A percentile compares a stretch with the other conserved stretches of the same genome.
Evolutionary conservation across 2,113 vertebrate genomes (phyloP).

Genomic region (Antechinus stuartii): DNA sequence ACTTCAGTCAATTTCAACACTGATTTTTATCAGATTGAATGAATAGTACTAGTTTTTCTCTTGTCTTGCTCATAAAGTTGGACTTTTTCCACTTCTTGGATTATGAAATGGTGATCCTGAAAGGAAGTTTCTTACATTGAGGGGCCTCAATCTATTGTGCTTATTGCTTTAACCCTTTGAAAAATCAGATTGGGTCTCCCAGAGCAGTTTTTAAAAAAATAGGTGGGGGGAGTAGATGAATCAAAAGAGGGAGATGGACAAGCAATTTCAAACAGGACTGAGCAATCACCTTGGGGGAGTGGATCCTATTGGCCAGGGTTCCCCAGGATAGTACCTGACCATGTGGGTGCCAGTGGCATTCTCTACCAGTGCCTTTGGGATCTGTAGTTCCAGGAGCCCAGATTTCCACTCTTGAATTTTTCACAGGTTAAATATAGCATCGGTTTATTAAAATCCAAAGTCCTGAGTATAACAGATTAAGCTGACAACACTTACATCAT

Average conservation of each 20-base stretch:
- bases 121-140: not conserved
- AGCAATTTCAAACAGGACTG: not conserved
- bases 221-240: not conserved
- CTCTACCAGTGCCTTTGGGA: conserved; percentile 49
- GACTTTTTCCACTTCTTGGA: not conserved
- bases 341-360: conserved; percentile 12
- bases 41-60: not conserved
- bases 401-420: conserved; percentile 82
- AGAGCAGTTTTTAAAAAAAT: not conserved
- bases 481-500: conserved; percentile 84
- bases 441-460: conserved; percentile 82
- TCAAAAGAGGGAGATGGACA: not conserved
- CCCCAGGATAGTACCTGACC: conserved; percentile 24
- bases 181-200: not conserved
- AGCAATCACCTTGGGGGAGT: not conserved
- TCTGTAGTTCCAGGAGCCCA: conserved; percentile 78
- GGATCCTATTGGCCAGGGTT: not conserved
- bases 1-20: not conserved
- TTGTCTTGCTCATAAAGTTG: rapidly evolving
- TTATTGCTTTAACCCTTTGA: not conserved
- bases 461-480: conserved; percentile 84
- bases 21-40: not conserved
- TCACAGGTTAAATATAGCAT: conserved; percentile 83
- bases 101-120: not conserved
- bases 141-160: not conserved